Evolutionary conservation across 1,140 invertebrate genomes (phyloP).

Genomic region (Caerostris extrusa): DNA sequence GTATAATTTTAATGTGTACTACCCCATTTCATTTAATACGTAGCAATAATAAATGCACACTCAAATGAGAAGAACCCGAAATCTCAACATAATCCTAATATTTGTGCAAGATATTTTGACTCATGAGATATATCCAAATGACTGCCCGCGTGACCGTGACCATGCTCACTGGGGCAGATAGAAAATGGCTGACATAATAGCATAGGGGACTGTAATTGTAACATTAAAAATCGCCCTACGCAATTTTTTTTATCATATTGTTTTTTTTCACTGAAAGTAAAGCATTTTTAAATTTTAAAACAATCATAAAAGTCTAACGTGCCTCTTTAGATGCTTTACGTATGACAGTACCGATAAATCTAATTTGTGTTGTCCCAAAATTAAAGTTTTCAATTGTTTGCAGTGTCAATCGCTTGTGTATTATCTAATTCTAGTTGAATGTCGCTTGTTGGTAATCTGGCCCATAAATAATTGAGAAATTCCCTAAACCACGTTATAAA

Average conservation of each 20-base stretch:
- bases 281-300: neutral
- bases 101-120: neutral
- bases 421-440: neutral
- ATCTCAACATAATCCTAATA: too few species aligned
- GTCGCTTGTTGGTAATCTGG: neutral
- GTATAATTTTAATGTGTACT: too few species aligned
- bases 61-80: too few species aligned
- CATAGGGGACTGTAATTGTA: constrained; percentile 16
- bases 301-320: neutral
- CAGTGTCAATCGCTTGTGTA: too few species aligned
- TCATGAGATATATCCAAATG: too few species aligned
- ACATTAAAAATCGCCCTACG: neutral
- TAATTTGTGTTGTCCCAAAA: neutral
- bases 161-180: constrained; percentile 20
- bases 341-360: neutral
- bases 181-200: constrained; percentile 42
- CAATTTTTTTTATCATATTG: neutral
- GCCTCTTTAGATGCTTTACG: neutral
- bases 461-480: neutral
- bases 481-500: neutral
- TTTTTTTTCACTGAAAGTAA: neutral
- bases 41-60: too few species aligned
- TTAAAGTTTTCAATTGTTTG: neutral
- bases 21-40: too few species aligned
- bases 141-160: constrained; percentile 38